phyloP scores from a whole-genome alignment of 2,113 vertebrate species.

The Trematomus loennbergii region DNA sequence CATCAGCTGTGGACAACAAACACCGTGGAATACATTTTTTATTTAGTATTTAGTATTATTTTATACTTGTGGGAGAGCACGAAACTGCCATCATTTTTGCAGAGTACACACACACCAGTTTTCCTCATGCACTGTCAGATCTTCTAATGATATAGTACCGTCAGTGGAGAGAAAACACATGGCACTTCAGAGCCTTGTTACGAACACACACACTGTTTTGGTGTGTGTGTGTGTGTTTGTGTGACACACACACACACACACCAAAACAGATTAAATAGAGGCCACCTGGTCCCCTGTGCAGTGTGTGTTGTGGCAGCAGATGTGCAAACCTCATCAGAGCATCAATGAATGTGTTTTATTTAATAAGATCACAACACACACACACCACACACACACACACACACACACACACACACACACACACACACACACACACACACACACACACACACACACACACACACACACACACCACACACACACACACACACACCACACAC shows the following conservation, averaged over 20 bases:
- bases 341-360: slow-evolving; percentile 74
- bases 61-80: no score
- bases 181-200: background rate
- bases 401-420: background rate
- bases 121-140: slow-evolving; percentile 21
- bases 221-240: no score
- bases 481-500: no score
- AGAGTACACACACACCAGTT: background rate
- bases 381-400: background rate
- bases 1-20: no score
- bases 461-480: no score
- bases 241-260: slow-evolving; percentile 26
- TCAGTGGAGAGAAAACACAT: slow-evolving; percentile 64
- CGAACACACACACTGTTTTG: no score
- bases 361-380: slow-evolving; percentile 65
- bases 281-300: slow-evolving; percentile 75
- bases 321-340: slow-evolving; percentile 74
- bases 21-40: no score
- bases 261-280: slow-evolving; percentile 65
- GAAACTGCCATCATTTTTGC: no score
- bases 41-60: no score
- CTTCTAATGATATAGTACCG: slow-evolving; percentile 41
- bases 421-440: background rate
- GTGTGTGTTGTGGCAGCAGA: background rate
- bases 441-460: no score